Evolutionary conservation across 2,888 invertebrate species (phyloP).

Genomic region (Pantelozetes paolii): DNA sequence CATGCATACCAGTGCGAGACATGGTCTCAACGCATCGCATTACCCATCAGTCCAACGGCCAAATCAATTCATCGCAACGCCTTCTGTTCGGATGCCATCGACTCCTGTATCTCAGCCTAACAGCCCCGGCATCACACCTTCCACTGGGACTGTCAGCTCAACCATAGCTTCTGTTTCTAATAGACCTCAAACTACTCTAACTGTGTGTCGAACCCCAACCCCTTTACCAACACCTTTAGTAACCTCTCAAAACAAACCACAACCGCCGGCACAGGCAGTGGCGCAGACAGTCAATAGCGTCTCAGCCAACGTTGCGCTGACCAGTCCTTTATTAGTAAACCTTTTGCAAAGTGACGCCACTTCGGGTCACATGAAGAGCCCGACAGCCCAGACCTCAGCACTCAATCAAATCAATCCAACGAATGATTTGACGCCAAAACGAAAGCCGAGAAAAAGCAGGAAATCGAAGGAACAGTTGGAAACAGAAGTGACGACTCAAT

Average conservation of each 20-base stretch:
- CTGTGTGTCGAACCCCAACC: conserved; percentile 45
- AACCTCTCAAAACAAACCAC: conserved; percentile 47
- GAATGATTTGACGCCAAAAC: conserved; percentile 9
- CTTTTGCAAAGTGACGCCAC: conserved; percentile 73
- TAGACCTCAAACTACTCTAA: conserved; percentile 42
- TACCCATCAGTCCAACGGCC: conserved; percentile 21
- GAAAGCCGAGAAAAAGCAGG: not conserved
- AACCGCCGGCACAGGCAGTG: conserved; percentile 40
- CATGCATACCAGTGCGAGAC: conserved; percentile 75
- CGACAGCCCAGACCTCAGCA: not conserved
- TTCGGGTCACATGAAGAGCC: not conserved
- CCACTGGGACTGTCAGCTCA: conserved; percentile 35
- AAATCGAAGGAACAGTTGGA: not conserved
- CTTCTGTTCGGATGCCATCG: conserved; percentile 7
- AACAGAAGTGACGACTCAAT: not conserved
- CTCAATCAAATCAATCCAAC: not conserved
- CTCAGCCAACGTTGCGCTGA: conserved; percentile 65
- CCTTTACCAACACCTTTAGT: not conserved
- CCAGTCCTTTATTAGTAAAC: conserved; percentile 82
- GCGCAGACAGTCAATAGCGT: conserved; percentile 45
- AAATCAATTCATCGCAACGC: conserved; percentile 10
- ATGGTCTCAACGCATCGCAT: conserved; percentile 51
- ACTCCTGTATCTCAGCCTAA: not conserved
- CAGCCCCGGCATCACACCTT: not conserved
- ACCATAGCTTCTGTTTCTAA: conserved; percentile 42